These are phyloP conservation scores for Drosophila multiciliata DNA, from an alignment of 2,888 invertebrate species.

Conservation along the genomic window DNA sequence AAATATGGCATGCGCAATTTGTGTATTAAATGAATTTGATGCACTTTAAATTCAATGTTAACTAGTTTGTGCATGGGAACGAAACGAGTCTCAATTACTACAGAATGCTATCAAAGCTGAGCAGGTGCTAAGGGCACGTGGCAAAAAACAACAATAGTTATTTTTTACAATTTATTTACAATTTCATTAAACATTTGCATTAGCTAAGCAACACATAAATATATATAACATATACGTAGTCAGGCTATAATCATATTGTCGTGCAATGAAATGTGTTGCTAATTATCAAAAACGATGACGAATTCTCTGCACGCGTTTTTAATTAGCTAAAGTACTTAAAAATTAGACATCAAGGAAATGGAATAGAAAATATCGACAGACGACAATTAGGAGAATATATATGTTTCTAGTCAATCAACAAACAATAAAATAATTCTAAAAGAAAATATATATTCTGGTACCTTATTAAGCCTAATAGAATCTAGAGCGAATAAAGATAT, in stretches of 20 bases:
- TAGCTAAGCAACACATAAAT: constrained; percentile 8
- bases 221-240: constrained; percentile 24
- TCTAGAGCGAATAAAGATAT: neutral
- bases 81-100: constrained; percentile 8
- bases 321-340: constrained; percentile 31
- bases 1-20: constrained; percentile 50
- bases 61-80: constrained; percentile 54
- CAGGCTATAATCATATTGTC: constrained; percentile 37
- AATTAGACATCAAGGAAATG: neutral
- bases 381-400: neutral
- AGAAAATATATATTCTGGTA: neutral
- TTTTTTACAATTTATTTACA: neutral
- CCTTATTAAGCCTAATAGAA: neutral
- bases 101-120: neutral
- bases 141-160: neutral
- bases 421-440: neutral
- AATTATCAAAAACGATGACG: constrained; percentile 32
- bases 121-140: neutral
- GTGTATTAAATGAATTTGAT: constrained; percentile 47
- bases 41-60: constrained; percentile 73
- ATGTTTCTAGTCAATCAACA: neutral
- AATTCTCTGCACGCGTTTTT: constrained; percentile 35
- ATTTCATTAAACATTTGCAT: neutral
- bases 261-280: constrained; percentile 40
- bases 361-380: neutral